Conservation (phyloP, 2,113 vertebrate species). For the Helogale parvula region DNA sequence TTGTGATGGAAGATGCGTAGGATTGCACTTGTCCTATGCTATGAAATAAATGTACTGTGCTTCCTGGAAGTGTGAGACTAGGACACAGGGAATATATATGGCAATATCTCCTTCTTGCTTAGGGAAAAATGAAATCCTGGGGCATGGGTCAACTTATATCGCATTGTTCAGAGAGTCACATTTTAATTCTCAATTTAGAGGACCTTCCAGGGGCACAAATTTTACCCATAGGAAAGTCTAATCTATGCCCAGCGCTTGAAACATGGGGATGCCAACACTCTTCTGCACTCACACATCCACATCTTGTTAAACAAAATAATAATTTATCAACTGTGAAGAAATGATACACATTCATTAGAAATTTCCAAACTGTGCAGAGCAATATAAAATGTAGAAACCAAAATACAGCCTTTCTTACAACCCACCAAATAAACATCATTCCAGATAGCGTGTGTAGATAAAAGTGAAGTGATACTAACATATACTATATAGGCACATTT, state of each 20-base stretch:
- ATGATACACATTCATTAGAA: not conserved
- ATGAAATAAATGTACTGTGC: not conserved
- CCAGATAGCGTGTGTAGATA: not conserved
- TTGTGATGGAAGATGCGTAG: not conserved
- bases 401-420: not conserved
- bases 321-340: not conserved
- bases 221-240: not conserved
- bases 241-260: not conserved
- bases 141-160: rapidly evolving
- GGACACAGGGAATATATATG: not conserved
- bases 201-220: not conserved
- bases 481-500: not conserved
- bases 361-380: not conserved
- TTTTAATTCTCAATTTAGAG: not conserved
- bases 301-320: not conserved
- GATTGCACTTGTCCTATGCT: not conserved
- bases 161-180: not conserved
- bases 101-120: not conserved
- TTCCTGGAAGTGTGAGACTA: not conserved
- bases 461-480: not conserved
- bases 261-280: too few species aligned
- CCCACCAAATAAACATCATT: not conserved
- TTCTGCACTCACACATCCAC: not conserved
- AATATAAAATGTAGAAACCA: not conserved
- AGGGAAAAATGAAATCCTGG: not conserved